Conservation (phyloP, 2,113 vertebrate species). For the mouse (Mus musculus) region DNA sequence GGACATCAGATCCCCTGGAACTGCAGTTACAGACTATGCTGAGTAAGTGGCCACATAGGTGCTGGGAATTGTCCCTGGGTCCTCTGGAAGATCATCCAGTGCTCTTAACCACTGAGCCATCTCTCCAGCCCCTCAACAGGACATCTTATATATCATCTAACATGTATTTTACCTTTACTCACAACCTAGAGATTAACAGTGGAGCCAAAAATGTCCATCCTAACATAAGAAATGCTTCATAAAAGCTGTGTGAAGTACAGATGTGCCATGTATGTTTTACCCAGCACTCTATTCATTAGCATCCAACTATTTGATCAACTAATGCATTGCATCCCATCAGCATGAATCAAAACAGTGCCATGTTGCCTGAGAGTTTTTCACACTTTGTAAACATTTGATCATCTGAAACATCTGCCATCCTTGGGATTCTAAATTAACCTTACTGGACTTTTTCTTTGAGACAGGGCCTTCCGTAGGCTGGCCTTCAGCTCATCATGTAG, state of each 20-base stretch:
- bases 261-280: not conserved
- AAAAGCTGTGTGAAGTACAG: not conserved
- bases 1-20: not conserved
- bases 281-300: not conserved
- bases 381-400: not conserved
- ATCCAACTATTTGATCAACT: not conserved
- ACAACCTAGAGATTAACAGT: conserved; percentile 34
- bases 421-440: conserved; percentile 47
- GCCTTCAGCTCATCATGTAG: not conserved
- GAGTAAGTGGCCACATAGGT: not conserved
- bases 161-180: conserved; percentile 57
- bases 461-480: not conserved
- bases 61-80: not conserved
- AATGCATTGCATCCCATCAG: not conserved
- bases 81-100: not conserved
- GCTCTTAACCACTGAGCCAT: not conserved
- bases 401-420: not conserved
- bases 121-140: not conserved
- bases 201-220: conserved; percentile 60
- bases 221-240: not conserved
- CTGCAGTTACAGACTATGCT: not conserved
- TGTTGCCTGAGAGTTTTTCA: not conserved
- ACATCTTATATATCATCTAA: conserved; percentile 25
- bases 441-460: not conserved
- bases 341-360: not conserved